phyloP scores from a whole-genome alignment of 2,888 invertebrate species.

The Synanthedon formicaeformis region DNA sequence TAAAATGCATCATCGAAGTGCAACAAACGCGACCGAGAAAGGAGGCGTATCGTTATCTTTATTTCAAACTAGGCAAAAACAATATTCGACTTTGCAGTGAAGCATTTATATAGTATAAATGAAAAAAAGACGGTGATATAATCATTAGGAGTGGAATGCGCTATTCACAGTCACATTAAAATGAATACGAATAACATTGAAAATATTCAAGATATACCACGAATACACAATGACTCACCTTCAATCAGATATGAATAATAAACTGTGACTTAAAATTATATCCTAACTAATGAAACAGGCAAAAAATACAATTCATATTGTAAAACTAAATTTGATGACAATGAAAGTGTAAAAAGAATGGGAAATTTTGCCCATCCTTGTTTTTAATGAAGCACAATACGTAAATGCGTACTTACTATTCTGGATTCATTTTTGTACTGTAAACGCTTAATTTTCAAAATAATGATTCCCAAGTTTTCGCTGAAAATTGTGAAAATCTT shows the following conservation, averaged over 20 bases:
- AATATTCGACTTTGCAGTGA: background rate
- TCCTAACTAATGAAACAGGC: too few species aligned
- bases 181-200: slow-evolving; percentile 46
- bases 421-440: slow-evolving; percentile 80
- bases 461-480: slow-evolving; percentile 34
- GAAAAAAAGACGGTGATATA: slow-evolving; percentile 7
- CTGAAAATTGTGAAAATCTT: slow-evolving; percentile 47
- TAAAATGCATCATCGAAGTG: background rate
- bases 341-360: slow-evolving; percentile 49
- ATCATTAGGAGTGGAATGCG: slow-evolving; percentile 29
- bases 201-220: slow-evolving; percentile 32
- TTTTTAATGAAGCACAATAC: slow-evolving; percentile 33
- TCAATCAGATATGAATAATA: background rate
- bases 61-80: slow-evolving; percentile 23
- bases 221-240: slow-evolving; percentile 58
- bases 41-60: slow-evolving; percentile 38
- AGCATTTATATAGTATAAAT: background rate
- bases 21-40: slow-evolving; percentile 2
- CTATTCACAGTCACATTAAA: slow-evolving; percentile 37
- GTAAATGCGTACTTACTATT: slow-evolving; percentile 79
- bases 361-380: slow-evolving; percentile 47
- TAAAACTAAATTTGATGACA: background rate
- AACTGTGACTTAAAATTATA: too few species aligned
- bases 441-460: slow-evolving; percentile 44
- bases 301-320: too few species aligned